Percentiles rank a stretch among this genome's conserved stretches.
Evolutionary conservation across 2,888 invertebrate genomes (phyloP).

Genomic region (Pheosia tremula): DNA sequence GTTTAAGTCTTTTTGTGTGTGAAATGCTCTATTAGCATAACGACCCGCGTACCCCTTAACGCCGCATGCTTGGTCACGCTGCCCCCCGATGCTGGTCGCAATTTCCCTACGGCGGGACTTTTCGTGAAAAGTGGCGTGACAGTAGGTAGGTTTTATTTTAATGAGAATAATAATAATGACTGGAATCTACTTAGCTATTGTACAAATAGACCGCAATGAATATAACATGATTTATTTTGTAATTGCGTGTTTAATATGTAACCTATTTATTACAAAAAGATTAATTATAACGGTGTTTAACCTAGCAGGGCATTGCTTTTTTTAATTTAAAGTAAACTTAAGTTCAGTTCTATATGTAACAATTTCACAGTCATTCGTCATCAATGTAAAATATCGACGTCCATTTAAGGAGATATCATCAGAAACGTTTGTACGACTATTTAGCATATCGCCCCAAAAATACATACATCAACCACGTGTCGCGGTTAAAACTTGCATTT

Average conservation of each 20-base stretch:
- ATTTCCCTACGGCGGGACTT: constrained; percentile 72
- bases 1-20: constrained; percentile 34
- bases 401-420: constrained; percentile 41
- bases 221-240: not conserved
- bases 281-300: too few species aligned
- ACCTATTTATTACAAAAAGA: too few species aligned
- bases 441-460: constrained; percentile 44
- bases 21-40: constrained; percentile 75
- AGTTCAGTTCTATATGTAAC: not conserved
- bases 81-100: constrained; percentile 77
- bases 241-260: not conserved
- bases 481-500: constrained; percentile 73
- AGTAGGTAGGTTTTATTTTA: constrained; percentile 53
- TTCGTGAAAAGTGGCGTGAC: constrained; percentile 69
- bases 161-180: constrained; percentile 41
- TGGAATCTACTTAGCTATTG: constrained; percentile 8
- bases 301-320: too few species aligned
- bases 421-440: constrained; percentile 32
- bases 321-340: too few species aligned
- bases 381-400: constrained; percentile 26
- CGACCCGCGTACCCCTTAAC: constrained; percentile 81
- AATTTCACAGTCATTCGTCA: constrained; percentile 9
- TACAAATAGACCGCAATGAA: not conserved
- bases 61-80: constrained; percentile 83
- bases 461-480: constrained; percentile 66